Percentiles rank a stretch among this genome's conserved stretches.
Conservation (phyloP, 2,797 vertebrate genomes). For the Sylvilagus floridanus region DNA sequence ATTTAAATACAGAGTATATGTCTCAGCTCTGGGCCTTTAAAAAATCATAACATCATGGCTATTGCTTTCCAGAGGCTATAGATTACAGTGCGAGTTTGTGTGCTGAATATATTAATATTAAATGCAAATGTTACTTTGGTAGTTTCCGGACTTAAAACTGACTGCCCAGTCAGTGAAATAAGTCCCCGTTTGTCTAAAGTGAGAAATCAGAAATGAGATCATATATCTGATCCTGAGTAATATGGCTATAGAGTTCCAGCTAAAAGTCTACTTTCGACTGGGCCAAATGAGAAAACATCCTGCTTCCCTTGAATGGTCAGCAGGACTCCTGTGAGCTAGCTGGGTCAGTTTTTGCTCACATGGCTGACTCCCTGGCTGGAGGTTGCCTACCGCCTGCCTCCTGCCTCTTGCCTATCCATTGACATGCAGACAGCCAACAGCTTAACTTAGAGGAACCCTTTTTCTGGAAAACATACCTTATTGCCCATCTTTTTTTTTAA, state of each 20-base stretch:
- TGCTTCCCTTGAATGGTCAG: not conserved
- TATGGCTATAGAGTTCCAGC: not conserved
- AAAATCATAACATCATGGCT: not conserved
- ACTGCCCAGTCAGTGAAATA: not conserved
- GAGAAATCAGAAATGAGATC: not conserved
- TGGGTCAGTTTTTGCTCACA: not conserved
- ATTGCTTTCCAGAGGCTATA: not conserved
- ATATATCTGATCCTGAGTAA: not conserved
- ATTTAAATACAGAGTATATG: not conserved
- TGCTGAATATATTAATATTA: not conserved
- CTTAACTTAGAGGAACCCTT: not conserved
- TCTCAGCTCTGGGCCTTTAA: not conserved
- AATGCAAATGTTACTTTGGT: not conserved
- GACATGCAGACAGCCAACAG: not conserved
- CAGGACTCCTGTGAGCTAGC: not conserved
- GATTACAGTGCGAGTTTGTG: not conserved
- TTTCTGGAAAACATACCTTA: not conserved
- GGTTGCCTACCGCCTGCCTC: not conserved
- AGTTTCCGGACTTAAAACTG: not conserved
- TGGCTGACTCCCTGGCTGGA: not conserved
- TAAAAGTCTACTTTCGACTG: not conserved
- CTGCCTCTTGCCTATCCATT: not conserved
- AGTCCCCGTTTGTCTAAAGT: not conserved
- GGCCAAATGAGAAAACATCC: not conserved
- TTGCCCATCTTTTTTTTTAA: not conserved